Base-by-base conservation (phyloP, 1,140 invertebrate genomes). In the Megathymus violae region DNA sequence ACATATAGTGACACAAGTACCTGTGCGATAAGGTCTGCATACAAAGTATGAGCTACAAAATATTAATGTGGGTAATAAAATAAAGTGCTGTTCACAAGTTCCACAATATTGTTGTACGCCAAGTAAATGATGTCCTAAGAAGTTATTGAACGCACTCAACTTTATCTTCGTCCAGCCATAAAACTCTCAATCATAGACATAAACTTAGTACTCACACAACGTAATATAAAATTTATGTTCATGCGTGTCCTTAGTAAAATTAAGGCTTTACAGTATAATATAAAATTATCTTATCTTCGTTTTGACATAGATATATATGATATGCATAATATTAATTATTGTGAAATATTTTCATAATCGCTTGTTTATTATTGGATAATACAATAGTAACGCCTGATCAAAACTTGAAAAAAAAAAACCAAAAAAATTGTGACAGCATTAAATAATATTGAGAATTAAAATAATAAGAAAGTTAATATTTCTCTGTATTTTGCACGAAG, bases 11-110 rank as follows among this genome's bases (percentile, higher is more conserved):
- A 25, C 22, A 25, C 22, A 25, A 25, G 22, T 31, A 31, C 27
- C 27, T 31, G 1, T 1, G 27, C 27, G 27, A 31, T 31, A 31
- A 31, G 9, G 27, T 31, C 27, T 9, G 10, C 16, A 22, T 46
- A 46, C 43, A 46, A 46, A 46, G 43, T 46, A 22, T 46, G 3
- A 46, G 43, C 16, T 11, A 46, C 43, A 46, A 15, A 46, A 46
- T 22, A 17, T 17, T 46, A 46, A 46, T 46, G 9, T 46, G 17
- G 43, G 43, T 22, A 47, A 47, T 47, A 47, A 47, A 47, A 27
- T 47, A 46, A 46, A 47, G 22, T 47, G 22, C 17, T 27, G 44
- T 47, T 47, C 44, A 14, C 22, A 47, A 27, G 44, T 47, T 13
- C 44, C 44, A 47, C 19, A 47, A 46, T 46, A 19, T n/a, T 46